These are phyloP conservation scores for Lumbricus terrestris DNA, from an alignment of 2,888 invertebrate species.

Conservation along the genomic window DNA sequence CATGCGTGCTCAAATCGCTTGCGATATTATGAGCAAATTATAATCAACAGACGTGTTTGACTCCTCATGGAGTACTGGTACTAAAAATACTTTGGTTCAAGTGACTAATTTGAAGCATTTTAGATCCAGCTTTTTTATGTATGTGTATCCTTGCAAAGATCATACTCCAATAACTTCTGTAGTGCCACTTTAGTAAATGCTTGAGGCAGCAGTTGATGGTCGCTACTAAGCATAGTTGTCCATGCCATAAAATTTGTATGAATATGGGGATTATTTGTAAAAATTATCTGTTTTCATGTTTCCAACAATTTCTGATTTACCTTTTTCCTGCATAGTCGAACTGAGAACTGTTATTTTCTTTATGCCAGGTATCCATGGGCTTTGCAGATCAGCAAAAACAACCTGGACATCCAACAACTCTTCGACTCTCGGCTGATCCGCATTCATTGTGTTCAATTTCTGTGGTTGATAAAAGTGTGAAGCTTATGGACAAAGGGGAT, in stretches of 20 bases:
- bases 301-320: not conserved
- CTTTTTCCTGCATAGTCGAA: not conserved
- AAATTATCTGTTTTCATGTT: not conserved
- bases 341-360: not conserved
- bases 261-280: not conserved
- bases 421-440: slow-evolving; percentile 64
- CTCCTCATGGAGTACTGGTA: too few species aligned
- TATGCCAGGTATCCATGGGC: slow-evolving; percentile 49
- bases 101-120: not conserved
- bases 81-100: too few species aligned
- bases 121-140: not conserved
- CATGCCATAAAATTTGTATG: not conserved
- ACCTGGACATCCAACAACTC: slow-evolving; percentile 63
- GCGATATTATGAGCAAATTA: too few species aligned
- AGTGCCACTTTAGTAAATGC: too few species aligned
- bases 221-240: too few species aligned
- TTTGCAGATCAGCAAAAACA: slow-evolving; percentile 58
- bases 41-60: too few species aligned
- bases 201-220: too few species aligned
- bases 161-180: too few species aligned
- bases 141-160: too few species aligned
- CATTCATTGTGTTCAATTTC: slow-evolving; percentile 66
- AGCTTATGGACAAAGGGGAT: slow-evolving; percentile 48
- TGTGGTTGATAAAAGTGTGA: slow-evolving; percentile 66
- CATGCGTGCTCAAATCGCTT: too few species aligned